Percentiles rank a stretch among this genome's conserved stretches.
Evolutionary conservation across 2,797 vertebrate species (phyloP).

Genomic region (Neopelma chrysocephalum): DNA sequence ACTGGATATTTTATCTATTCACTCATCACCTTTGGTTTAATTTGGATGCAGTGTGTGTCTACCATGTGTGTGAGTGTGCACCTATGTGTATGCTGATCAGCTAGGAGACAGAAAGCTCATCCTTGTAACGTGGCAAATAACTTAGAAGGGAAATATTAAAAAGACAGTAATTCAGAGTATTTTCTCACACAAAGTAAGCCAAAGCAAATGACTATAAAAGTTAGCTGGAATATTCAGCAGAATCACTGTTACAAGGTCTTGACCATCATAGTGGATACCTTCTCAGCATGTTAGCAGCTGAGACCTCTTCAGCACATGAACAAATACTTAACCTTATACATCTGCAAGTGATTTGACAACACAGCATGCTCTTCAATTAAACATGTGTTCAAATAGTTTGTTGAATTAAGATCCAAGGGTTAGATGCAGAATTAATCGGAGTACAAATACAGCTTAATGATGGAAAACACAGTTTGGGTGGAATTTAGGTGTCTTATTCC

Average conservation of each 20-base stretch:
- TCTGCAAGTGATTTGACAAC: neutral
- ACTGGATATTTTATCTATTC: neutral
- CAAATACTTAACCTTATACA: neutral
- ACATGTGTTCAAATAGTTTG: neutral
- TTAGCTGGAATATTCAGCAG: neutral
- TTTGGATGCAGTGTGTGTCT: neutral
- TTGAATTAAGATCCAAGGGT: neutral
- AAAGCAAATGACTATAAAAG: neutral
- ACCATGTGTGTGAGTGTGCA: neutral
- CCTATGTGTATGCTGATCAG: neutral
- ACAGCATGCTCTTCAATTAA: neutral
- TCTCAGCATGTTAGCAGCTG: neutral
- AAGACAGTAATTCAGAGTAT: neutral
- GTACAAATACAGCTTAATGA: neutral
- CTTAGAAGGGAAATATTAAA: neutral
- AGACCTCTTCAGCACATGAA: neutral
- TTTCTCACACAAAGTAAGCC: neutral
- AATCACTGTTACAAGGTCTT: neutral
- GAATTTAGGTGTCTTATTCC: neutral
- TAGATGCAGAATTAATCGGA: neutral
- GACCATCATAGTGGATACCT: neutral
- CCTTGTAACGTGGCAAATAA: neutral
- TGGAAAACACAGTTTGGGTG: neutral
- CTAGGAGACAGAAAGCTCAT: neutral
- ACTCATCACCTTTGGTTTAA: neutral